Evolutionary conservation across 1,140 invertebrate species (phyloP), one percentile per base, ranked within the genome.

Genomic region (Onthophagus taurus): DNA sequence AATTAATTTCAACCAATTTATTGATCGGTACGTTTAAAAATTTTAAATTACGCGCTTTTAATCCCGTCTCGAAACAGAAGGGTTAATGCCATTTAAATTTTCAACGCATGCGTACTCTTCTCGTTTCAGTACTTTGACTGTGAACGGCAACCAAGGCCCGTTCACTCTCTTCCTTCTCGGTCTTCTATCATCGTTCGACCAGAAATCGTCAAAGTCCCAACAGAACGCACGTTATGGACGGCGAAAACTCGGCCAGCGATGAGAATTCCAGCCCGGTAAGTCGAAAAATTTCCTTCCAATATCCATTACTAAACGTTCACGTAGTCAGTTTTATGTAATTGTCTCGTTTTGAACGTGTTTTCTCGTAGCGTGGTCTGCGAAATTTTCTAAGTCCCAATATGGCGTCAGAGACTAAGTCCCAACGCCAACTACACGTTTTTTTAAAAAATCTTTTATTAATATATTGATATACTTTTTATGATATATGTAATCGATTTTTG

Each of bases 341-440:
- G 17, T 11, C 18, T 45, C 44, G 19, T 35, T n/a, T n/a, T n/a
- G n/a, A n/a, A n/a, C n/a, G n/a, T 44, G 49, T 63, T 64, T 60
- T 42, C 60, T 66, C 42, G 50, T 52, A 49, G 23, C 33, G 34
- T 44, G 42, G 39, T 18, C 39, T 47, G 48, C 46, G 78, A 81
- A 80, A 72, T 82, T 81, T 83, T 81, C 79, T 81, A 84, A 83
- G 80, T 83, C 80, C 78, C 75, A 83, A 83, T 80, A 83, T 83
- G 81, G 80, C 81, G 81, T 79, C 81, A 76, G 72, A 71, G 72
- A 72, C 72, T 75, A 77, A 78, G 74, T 78, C 72, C 75, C 59
- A 64, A 26, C 4, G 16, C 9, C 13, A 38, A 7, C 23, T 38
- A 23, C 13, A 29, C 19, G n/a, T 42, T 42, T 26, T 29, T 29